Evolutionary conservation across 2,113 vertebrate genomes (phyloP).

Genomic region (Fulmarus glacialis): DNA sequence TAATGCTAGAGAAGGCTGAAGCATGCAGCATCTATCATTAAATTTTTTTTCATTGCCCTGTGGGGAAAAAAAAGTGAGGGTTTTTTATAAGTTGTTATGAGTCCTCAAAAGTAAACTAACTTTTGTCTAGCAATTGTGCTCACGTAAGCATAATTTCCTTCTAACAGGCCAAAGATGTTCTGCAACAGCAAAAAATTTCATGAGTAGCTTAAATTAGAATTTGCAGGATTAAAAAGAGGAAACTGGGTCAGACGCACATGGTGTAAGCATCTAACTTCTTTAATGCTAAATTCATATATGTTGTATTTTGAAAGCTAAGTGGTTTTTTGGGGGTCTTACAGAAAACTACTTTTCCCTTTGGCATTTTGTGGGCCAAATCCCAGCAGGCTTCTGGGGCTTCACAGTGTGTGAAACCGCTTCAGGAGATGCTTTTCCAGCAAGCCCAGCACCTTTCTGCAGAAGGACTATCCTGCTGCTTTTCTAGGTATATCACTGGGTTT

Average conservation of each 20-base stretch:
- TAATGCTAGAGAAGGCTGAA: neutral
- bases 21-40: neutral
- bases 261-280: constrained; percentile 23
- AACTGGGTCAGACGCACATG: constrained; percentile 57
- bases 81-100: neutral
- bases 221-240: constrained; percentile 54
- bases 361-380: neutral
- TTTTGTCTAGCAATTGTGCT: neutral
- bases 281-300: constrained; percentile 14
- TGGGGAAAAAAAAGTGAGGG: neutral
- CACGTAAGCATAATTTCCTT: constrained; percentile 40
- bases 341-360: neutral
- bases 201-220: constrained; percentile 58
- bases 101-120: neutral
- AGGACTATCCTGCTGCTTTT: neutral
- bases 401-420: neutral
- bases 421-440: neutral
- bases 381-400: neutral
- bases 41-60: neutral
- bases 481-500: neutral
- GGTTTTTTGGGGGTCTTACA: neutral
- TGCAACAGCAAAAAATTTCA: constrained; percentile 58
- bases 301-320: constrained; percentile 11
- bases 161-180: constrained; percentile 36
- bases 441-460: neutral